phyloP scores from a whole-genome alignment of 1,140 invertebrate genomes.

The Drosophila arawakana region DNA sequence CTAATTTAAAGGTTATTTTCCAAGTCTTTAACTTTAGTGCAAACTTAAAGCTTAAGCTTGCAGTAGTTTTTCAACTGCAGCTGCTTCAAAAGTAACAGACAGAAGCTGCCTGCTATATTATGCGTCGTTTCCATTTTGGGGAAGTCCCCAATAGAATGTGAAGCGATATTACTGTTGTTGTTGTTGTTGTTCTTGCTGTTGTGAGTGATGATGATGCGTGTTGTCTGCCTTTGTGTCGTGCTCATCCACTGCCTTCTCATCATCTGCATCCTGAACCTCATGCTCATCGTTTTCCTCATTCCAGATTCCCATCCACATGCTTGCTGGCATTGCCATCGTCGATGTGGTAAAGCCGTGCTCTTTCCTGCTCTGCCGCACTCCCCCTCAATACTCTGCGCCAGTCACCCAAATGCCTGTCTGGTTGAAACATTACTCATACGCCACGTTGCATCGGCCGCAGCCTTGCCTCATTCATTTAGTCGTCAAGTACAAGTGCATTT shows the following conservation, averaged over 20 bases:
- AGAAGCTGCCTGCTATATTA: slow-evolving; percentile 24
- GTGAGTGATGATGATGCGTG: slow-evolving; percentile 51
- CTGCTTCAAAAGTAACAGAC: not conserved
- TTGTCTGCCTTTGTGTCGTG: slow-evolving; percentile 40
- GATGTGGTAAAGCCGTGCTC: not conserved
- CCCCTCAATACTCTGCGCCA: not conserved
- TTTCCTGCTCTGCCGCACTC: not conserved
- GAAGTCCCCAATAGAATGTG: slow-evolving; percentile 11
- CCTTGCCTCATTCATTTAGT: slow-evolving; percentile 75
- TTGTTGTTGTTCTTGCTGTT: slow-evolving; percentile 31
- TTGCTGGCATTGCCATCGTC: slow-evolving; percentile 19
- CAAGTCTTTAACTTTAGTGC: too few relatives aligned
- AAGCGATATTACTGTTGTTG: slow-evolving; percentile 1
- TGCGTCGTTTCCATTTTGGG: not conserved
- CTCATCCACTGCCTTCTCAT: slow-evolving; percentile 18
- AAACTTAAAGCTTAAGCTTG: too few relatives aligned
- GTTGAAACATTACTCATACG: slow-evolving; percentile 64
- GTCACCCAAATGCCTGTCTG: not conserved
- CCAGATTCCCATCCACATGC: not conserved
- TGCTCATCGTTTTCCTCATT: slow-evolving; percentile 1
- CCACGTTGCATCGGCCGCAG: slow-evolving; percentile 44
- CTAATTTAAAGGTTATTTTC: too few relatives aligned
- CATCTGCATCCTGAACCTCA: slow-evolving; percentile 12
- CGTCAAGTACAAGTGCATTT: slow-evolving; percentile 82
- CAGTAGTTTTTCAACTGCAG: too few relatives aligned